A percentile compares a stretch with the other conserved stretches of the same genome.
phyloP scores from a whole-genome alignment of 2,888 invertebrate species.

The Hymenopus coronatus region DNA sequence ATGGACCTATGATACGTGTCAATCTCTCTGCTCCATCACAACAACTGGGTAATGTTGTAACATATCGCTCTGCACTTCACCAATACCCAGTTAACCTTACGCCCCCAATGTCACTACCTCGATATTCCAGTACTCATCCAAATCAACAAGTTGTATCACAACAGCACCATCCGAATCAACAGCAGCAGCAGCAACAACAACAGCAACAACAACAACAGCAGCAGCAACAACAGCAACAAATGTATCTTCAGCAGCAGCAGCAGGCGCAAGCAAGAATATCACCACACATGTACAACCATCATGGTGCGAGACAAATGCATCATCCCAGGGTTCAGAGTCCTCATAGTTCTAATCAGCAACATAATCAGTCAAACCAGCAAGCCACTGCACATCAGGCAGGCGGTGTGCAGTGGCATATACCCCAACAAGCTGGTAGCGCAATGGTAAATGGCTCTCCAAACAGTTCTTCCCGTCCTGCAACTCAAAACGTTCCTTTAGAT shows the following conservation, averaged over 20 bases:
- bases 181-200: conserved; percentile 35
- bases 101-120: not conserved
- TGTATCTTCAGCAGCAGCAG: conserved; percentile 21
- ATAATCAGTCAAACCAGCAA: conserved; percentile 44
- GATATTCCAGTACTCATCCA: conserved; percentile 41
- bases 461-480: conserved; percentile 13
- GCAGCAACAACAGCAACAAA: conserved; percentile 30
- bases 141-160: conserved; percentile 42
- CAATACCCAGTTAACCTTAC: conserved; percentile 4
- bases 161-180: conserved; percentile 45
- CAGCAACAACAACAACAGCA: conserved; percentile 35
- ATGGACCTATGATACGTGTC: conserved; percentile 20
- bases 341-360: conserved; percentile 37
- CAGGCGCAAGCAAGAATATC: conserved; percentile 22
- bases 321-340: conserved; percentile 24
- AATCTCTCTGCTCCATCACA: conserved; percentile 18
- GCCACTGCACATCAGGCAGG: conserved; percentile 28
- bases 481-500: conserved; percentile 36
- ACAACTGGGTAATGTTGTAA: not conserved
- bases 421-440: conserved; percentile 34
- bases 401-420: conserved; percentile 43
- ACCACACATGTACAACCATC: conserved; percentile 21
- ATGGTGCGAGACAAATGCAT: not conserved
- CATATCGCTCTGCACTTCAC: conserved; percentile 13
- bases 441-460: conserved; percentile 17